These are phyloP conservation scores for Lasioglossum marginatum DNA, from an alignment of 2,888 invertebrate species.

Conservation along the genomic window DNA sequence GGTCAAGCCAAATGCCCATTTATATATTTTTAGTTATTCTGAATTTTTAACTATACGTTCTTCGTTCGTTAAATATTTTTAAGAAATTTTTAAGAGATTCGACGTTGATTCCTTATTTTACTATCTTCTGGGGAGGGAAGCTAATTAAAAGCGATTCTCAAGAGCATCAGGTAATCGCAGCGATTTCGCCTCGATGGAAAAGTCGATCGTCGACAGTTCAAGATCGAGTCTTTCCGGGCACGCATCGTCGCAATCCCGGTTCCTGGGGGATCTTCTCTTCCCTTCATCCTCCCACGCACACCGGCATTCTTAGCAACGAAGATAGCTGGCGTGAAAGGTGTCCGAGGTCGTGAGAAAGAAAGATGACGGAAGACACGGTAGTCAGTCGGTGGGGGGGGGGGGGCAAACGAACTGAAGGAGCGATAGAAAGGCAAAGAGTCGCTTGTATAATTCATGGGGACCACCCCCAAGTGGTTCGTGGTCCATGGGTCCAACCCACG, in stretches of 20 bases:
- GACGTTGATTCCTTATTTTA: neutral
- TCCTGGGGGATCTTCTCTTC: neutral
- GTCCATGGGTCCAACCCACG: conserved; percentile 73
- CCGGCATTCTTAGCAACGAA: conserved; percentile 52
- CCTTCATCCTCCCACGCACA: neutral
- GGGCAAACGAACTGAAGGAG: neutral
- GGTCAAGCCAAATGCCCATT: neutral
- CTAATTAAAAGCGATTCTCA: neutral
- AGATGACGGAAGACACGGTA: neutral
- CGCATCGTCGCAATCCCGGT: neutral
- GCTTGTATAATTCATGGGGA: conserved; percentile 84
- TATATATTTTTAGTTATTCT: neutral
- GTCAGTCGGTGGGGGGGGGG: neutral
- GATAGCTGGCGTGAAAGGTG: neutral
- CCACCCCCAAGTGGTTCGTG: conserved; percentile 76
- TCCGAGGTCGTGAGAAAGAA: neutral
- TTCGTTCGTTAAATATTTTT: neutral
- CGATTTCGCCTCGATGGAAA: neutral
- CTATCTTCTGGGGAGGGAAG: neutral
- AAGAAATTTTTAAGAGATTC: neutral
- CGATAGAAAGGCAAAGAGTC: conserved; percentile 59
- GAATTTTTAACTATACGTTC: neutral
- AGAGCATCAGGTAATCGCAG: neutral
- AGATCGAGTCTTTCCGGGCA: neutral
- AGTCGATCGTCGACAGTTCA: neutral